These are phyloP conservation scores for Patella depressa DNA, from an alignment of 2,888 invertebrate genomes.

Conservation along the genomic window DNA sequence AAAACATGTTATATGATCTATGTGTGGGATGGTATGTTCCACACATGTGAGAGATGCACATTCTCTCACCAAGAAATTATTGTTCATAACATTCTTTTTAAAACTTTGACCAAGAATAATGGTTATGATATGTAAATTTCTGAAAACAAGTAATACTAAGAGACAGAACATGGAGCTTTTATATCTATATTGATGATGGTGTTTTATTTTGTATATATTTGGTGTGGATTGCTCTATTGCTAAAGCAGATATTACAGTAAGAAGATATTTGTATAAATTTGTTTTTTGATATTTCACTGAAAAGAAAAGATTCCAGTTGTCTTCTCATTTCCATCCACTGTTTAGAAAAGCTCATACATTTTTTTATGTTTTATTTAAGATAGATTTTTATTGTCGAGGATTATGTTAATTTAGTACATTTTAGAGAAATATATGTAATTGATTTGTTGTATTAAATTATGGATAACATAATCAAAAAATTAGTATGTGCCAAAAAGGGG, in stretches of 20 bases:
- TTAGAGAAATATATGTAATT: not conserved
- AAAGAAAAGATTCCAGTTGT: conserved; percentile 4
- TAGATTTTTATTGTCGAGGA: not conserved
- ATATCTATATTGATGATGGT: conserved; percentile 14
- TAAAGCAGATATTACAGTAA: conserved; percentile 19
- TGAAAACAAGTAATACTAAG: conserved; percentile 17
- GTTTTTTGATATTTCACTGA: conserved; percentile 15
- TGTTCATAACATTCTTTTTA: conserved; percentile 19
- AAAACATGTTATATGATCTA: too few relatives aligned
- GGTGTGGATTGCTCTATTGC: conserved; percentile 27
- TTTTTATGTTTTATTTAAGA: not conserved
- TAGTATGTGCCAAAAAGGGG: too few relatives aligned
- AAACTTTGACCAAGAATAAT: conserved; percentile 23
- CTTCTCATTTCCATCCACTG: not conserved
- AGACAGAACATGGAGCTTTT: conserved; percentile 16
- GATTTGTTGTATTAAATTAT: not conserved
- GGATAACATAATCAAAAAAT: not conserved
- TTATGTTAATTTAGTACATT: not conserved
- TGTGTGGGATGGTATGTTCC: not conserved
- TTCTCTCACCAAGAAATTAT: not conserved
- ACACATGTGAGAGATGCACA: conserved; percentile 11
- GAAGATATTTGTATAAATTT: conserved; percentile 28
- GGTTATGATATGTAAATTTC: conserved; percentile 33
- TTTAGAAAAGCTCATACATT: not conserved
- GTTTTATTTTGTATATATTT: conserved; percentile 38